A percentile compares a stretch with the other conserved stretches of the same genome.
phyloP scores from a whole-genome alignment of 2,888 invertebrate species.

The Oscheius sp. region DNA sequence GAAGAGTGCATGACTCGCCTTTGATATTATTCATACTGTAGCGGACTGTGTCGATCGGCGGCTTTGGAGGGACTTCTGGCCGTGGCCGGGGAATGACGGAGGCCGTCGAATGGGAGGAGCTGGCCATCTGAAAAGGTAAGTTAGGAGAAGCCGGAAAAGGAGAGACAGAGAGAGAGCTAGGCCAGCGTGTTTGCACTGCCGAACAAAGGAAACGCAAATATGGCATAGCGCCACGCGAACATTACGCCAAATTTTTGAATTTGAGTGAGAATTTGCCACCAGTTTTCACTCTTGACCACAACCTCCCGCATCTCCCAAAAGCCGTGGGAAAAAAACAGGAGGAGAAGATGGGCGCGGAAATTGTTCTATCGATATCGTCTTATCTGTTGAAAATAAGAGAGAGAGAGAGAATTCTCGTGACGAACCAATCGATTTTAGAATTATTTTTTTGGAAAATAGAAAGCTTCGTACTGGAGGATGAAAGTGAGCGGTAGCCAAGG shows the following conservation, averaged over 20 bases:
- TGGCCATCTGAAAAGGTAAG: slow-evolving; percentile 24
- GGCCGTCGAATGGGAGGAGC: slow-evolving; percentile 19
- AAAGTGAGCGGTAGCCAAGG: slow-evolving; percentile 12
- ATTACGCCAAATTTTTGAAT: not conserved
- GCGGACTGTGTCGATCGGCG: slow-evolving; percentile 86
- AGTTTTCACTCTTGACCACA: not conserved
- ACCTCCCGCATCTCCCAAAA: not conserved
- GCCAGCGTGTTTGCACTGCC: slow-evolving; percentile 26
- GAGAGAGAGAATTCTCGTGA: not conserved
- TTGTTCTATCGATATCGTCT: no score
- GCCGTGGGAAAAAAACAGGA: not conserved
- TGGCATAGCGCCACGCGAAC: slow-evolving; percentile 1
- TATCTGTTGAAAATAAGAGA: not conserved
- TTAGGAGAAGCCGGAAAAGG: slow-evolving; percentile 25
- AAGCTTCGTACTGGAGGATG: slow-evolving; percentile 5
- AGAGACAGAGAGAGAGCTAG: slow-evolving; percentile 21
- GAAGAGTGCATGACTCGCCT: slow-evolving; percentile 74
- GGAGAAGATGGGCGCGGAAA: no score
- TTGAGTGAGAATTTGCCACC: no score
- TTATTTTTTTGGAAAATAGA: not conserved
- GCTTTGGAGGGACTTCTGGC: slow-evolving; percentile 71
- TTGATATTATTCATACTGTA: slow-evolving; percentile 95
- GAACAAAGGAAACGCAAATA: slow-evolving; percentile 27
- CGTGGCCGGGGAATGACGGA: slow-evolving; percentile 50
- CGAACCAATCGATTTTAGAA: not conserved